A percentile compares a stretch with the other conserved stretches of the same genome.
Evolutionary conservation across 2,797 vertebrate species (phyloP).

Genomic region (Aphelocoma californica): DNA sequence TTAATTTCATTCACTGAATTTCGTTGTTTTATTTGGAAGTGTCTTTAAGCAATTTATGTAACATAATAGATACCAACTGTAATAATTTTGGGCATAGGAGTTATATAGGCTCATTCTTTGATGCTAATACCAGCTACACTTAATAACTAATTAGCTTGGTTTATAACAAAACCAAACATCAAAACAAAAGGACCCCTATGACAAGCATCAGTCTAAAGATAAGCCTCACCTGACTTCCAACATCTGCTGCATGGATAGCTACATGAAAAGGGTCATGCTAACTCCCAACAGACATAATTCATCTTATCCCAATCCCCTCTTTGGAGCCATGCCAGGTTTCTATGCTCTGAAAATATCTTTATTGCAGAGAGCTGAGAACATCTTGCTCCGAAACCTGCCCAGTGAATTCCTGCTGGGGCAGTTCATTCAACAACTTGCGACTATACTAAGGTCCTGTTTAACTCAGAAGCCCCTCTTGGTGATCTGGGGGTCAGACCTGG

Average conservation of each 20-base stretch:
- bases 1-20: not conserved
- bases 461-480: not conserved
- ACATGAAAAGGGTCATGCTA: not conserved
- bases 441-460: not conserved
- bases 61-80: not conserved
- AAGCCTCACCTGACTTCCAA: not conserved
- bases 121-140: not conserved
- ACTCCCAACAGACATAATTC: not conserved
- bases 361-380: not conserved
- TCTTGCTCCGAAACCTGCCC: not conserved
- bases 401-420: not conserved
- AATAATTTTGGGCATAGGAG: not conserved
- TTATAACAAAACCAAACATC: not conserved
- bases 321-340: not conserved
- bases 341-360: not conserved
- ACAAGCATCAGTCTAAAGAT: not conserved
- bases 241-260: not conserved
- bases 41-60: not conserved
- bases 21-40: not conserved
- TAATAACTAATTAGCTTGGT: not conserved
- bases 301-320: not conserved
- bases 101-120: not conserved
- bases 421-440: not conserved
- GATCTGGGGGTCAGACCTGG: not conserved
- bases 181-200: not conserved